A percentile compares a stretch with the other conserved stretches of the same genome.
Evolutionary conservation across 2,888 invertebrate genomes (phyloP).

Genomic region (Stegana nigrithorax): DNA sequence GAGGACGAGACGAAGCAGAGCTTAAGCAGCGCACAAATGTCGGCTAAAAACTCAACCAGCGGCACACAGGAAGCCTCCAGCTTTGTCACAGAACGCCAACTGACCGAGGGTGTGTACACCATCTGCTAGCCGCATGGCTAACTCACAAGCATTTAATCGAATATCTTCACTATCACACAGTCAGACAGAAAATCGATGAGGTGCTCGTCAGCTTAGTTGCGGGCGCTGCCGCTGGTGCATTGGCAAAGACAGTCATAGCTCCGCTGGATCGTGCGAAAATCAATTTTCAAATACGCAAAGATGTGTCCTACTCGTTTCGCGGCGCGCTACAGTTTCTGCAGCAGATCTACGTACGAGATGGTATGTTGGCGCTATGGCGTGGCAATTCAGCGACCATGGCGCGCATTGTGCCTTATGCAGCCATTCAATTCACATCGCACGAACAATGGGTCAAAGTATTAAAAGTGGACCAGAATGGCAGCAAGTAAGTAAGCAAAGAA

Average conservation of each 20-base stretch:
- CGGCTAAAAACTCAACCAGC: not conserved
- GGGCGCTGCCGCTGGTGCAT: conserved; percentile 93
- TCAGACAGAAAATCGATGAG: conserved; percentile 71
- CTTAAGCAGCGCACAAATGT: not conserved
- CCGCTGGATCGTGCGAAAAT: conserved; percentile 98
- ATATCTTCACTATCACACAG: conserved; percentile 31
- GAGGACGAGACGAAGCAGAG: conserved; percentile 4
- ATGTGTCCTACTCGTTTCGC: conserved; percentile 78
- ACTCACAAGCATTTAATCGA: no score
- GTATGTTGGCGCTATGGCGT: conserved; percentile 89
- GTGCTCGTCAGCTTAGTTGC: conserved; percentile 87
- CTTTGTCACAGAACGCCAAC: not conserved
- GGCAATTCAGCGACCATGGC: conserved; percentile 99
- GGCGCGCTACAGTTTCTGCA: conserved; percentile 79
- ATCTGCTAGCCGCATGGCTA: no score
- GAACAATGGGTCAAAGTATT: conserved; percentile 95
- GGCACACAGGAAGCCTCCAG: not conserved
- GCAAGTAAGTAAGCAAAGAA: conserved; percentile 66
- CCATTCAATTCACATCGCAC: conserved; percentile 97
- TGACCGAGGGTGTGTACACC: not conserved
- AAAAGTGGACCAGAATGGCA: conserved; percentile 74
- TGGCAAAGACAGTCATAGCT: conserved; percentile 96
- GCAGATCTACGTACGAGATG: conserved; percentile 79
- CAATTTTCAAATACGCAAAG: conserved; percentile 90
- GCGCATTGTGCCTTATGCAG: conserved; percentile 95